Conservation (phyloP, 2,888 invertebrate species). For the Hemithea aestivaria region DNA sequence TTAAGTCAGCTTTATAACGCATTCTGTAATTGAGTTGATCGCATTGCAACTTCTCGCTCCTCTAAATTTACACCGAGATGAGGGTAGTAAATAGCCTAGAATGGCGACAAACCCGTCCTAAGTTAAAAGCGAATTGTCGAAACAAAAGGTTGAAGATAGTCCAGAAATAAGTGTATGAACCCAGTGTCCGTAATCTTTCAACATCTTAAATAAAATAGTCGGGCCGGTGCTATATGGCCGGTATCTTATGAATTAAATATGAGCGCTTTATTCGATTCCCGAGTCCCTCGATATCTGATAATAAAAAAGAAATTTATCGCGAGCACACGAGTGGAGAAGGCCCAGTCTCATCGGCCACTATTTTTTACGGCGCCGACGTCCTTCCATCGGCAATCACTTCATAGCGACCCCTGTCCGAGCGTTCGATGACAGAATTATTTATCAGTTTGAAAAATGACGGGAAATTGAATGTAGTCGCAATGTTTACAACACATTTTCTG, state of each 20-base stretch:
- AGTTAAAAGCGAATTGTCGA: slow-evolving; percentile 18
- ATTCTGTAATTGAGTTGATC: too few species aligned
- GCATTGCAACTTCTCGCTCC: too few species aligned
- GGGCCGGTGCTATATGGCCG: slow-evolving; percentile 74
- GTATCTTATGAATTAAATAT: slow-evolving; percentile 79
- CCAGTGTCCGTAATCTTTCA: slow-evolving; percentile 65
- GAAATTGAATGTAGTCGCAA: slow-evolving; percentile 81
- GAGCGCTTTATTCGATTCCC: slow-evolving; percentile 79
- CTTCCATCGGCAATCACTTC: slow-evolving; percentile 78
- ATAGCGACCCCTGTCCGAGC: slow-evolving; percentile 78
- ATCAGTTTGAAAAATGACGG: slow-evolving; percentile 81
- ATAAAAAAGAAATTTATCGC: slow-evolving; percentile 79
- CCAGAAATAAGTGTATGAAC: slow-evolving; percentile 49
- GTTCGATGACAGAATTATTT: slow-evolving; percentile 80
- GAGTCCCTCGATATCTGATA: slow-evolving; percentile 79
- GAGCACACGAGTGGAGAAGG: slow-evolving; percentile 58
- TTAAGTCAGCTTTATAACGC: too few species aligned
- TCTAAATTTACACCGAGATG: too few species aligned
- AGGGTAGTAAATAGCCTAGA: not conserved
- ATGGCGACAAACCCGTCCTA: slow-evolving; percentile 3
- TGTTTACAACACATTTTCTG: slow-evolving; percentile 80
- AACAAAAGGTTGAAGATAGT: slow-evolving; percentile 35
- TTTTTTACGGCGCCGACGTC: slow-evolving; percentile 67
- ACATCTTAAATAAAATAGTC: slow-evolving; percentile 77
- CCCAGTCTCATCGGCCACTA: slow-evolving; percentile 68